Evolutionary conservation across 2,113 vertebrate genomes (phyloP).

Genomic region (Chamaea fasciata): DNA sequence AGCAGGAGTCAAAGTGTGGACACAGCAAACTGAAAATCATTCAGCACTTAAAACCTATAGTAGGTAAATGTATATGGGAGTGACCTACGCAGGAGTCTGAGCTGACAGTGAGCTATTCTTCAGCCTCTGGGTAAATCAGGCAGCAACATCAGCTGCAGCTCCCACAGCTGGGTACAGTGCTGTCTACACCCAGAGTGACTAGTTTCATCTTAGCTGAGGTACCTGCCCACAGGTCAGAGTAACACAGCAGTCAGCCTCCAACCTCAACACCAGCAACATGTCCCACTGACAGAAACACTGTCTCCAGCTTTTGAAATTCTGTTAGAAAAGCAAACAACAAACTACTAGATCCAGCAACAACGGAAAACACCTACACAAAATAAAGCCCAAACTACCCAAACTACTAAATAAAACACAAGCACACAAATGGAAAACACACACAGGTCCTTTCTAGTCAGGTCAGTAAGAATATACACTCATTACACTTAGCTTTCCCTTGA

Average conservation of each 20-base stretch:
- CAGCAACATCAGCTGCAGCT: not conserved
- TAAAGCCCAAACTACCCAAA: not conserved
- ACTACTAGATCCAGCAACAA: not conserved
- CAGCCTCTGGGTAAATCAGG: not conserved
- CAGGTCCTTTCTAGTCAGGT: not conserved
- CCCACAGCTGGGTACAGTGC: accelerated
- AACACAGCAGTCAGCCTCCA: not conserved
- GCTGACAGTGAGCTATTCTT: not conserved
- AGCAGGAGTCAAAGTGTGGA: not conserved
- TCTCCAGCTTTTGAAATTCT: not conserved
- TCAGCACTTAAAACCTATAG: not conserved
- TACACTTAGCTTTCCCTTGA: not conserved
- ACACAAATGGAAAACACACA: not conserved
- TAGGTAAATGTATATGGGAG: not conserved
- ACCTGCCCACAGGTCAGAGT: not conserved
- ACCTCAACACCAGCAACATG: not conserved
- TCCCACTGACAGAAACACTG: not conserved
- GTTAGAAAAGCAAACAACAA: not conserved
- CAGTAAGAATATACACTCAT: not conserved
- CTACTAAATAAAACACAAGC: not conserved
- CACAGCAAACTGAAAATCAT: not conserved
- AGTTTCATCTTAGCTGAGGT: not conserved
- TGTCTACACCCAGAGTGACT: not conserved
- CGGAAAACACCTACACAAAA: not conserved
- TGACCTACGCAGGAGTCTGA: not conserved